Percentiles rank a stretch among this genome's conserved stretches.
Conservation (phyloP, 2,888 invertebrate genomes). For the Spodoptera exigua region DNA sequence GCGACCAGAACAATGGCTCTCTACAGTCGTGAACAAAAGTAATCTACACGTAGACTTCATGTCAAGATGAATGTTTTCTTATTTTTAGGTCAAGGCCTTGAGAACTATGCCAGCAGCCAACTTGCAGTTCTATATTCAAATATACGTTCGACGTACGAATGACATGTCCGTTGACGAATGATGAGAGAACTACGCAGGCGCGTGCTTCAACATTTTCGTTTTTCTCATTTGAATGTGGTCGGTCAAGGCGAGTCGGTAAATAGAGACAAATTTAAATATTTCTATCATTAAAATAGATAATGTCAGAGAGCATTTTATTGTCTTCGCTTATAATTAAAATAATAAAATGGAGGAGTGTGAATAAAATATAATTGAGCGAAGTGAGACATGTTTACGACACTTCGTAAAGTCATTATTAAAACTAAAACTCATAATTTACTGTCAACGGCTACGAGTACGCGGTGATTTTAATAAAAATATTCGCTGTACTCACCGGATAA, state of each 20-base stretch:
- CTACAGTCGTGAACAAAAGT: constrained; percentile 50
- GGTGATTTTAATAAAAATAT: too few relatives aligned
- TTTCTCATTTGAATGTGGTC: constrained; percentile 49
- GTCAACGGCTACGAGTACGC: too few relatives aligned
- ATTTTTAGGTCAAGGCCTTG: constrained; percentile 84
- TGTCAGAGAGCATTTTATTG: constrained; percentile 10
- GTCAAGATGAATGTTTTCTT: constrained; percentile 79
- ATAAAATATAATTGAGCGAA: too few relatives aligned
- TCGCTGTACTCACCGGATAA: too few relatives aligned
- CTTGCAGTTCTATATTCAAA: constrained; percentile 57
- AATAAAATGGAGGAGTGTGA: background rate
- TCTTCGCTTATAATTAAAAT: constrained; percentile 17
- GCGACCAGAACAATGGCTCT: constrained; percentile 44
- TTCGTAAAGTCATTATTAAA: too few relatives aligned
- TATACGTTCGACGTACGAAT: constrained; percentile 46
- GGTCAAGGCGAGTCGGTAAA: constrained; percentile 54
- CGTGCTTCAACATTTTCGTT: constrained; percentile 20
- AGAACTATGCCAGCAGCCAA: constrained; percentile 68
- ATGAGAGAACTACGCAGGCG: constrained; percentile 12
- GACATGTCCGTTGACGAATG: constrained; percentile 46
- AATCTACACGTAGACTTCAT: constrained; percentile 68
- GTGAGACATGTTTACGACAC: too few relatives aligned
- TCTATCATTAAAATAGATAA: constrained; percentile 11
- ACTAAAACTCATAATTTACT: too few relatives aligned
- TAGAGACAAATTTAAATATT: constrained; percentile 24